These are phyloP conservation scores for Pyralis farinalis DNA, from an alignment of 2,888 invertebrate genomes.

Conservation along the genomic window DNA sequence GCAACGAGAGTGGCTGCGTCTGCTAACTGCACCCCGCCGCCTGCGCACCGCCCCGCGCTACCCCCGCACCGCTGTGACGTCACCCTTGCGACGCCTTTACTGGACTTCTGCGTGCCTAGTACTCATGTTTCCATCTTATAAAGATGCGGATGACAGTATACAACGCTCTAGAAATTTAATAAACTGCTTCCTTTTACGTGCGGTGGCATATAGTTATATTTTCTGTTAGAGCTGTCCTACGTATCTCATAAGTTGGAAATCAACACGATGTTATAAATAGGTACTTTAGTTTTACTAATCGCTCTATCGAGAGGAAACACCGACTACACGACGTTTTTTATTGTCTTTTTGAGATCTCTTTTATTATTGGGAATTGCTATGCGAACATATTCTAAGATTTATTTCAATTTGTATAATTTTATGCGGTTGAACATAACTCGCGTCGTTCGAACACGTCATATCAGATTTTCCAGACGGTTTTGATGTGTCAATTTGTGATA, in stretches of 20 bases:
- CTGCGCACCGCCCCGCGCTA: conserved; percentile 12
- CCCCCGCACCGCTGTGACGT: conserved; percentile 19
- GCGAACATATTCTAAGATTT: conserved; percentile 1
- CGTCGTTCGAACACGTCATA: conserved; percentile 1
- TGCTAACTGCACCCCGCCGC: conserved; percentile 78
- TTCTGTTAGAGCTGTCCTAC: not conserved
- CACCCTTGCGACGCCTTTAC: not conserved
- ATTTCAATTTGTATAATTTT: not conserved
- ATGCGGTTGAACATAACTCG: conserved; percentile 2
- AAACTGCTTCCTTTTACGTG: conserved; percentile 11
- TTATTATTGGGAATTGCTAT: conserved; percentile 10
- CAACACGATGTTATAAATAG: not conserved
- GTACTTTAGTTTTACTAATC: not conserved
- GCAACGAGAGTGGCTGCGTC: conserved; percentile 91
- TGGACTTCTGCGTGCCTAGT: conserved; percentile 6
- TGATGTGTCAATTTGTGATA: conserved; percentile 7
- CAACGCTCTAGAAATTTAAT: conserved; percentile 5
- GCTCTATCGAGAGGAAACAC: conserved; percentile 4
- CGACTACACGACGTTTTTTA: conserved; percentile 3
- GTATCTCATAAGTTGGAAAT: conserved; percentile 3
- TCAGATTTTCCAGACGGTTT: conserved; percentile 1
- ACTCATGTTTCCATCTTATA: not conserved
- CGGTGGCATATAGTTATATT: conserved; percentile 5
- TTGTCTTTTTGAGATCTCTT: conserved; percentile 7
- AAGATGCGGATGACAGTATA: conserved; percentile 1